Evolutionary conservation across 2,888 invertebrate genomes (phyloP).

Genomic region (Tiphia femorata): DNA sequence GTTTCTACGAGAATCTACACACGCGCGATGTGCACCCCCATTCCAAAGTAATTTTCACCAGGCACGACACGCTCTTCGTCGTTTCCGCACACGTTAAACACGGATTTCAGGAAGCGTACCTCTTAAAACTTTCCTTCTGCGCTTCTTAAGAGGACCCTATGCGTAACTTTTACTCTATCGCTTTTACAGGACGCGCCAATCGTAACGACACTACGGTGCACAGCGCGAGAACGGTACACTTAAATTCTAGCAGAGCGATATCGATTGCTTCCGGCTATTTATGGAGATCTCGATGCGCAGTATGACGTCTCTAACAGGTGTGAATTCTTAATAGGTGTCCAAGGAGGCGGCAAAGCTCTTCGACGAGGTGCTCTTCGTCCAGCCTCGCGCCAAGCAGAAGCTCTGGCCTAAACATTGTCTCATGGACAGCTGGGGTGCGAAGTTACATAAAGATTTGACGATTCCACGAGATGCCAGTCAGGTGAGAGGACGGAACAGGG

Average conservation of each 20-base stretch:
- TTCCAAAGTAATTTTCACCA: slow-evolving; percentile 45
- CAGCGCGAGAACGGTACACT: no score
- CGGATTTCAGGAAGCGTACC: background rate
- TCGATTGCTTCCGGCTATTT: no score
- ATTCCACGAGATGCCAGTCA: slow-evolving; percentile 82
- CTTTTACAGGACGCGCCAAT: no score
- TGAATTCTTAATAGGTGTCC: slow-evolving; percentile 45
- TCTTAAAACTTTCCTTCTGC: background rate
- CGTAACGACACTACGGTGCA: no score
- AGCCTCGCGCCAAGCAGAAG: slow-evolving; percentile 85
- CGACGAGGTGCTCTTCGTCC: slow-evolving; percentile 91
- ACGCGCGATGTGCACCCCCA: slow-evolving; percentile 79
- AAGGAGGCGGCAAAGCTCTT: slow-evolving; percentile 82
- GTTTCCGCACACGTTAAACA: no score
- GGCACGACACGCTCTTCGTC: no score
- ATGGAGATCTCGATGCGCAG: no score
- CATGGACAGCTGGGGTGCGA: slow-evolving; percentile 92
- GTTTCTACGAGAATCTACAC: slow-evolving; percentile 92
- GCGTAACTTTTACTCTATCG: no score
- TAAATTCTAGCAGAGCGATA: no score
- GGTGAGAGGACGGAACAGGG: slow-evolving; percentile 31
- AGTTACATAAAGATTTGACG: slow-evolving; percentile 89
- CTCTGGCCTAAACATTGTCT: slow-evolving; percentile 97
- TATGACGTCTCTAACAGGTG: no score
- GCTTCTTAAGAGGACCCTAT: no score